These are phyloP conservation scores for Phataginus tetradactyla DNA, from an alignment of 2,797 vertebrate genomes.

Conservation along the genomic window DNA sequence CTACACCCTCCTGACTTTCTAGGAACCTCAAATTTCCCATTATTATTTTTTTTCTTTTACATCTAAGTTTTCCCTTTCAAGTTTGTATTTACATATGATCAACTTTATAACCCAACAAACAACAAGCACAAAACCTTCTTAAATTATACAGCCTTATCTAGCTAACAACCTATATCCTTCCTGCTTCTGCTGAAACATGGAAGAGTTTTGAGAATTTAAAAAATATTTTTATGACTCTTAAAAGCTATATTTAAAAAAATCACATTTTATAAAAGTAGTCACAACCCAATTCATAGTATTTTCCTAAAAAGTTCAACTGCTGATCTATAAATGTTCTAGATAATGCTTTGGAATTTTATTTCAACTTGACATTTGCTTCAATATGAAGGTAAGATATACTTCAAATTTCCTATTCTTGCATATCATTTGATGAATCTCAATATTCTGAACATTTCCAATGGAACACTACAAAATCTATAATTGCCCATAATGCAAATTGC, in stretches of 20 bases:
- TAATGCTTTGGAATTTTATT: neutral
- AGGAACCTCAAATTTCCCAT: neutral
- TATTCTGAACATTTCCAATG: neutral
- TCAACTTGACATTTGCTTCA: neutral
- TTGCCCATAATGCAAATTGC: neutral
- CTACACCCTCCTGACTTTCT: neutral
- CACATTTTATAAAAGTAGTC: neutral
- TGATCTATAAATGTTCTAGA: neutral
- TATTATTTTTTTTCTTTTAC: neutral
- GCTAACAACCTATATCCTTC: neutral
- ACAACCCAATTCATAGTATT: neutral
- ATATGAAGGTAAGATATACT: neutral
- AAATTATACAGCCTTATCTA: neutral
- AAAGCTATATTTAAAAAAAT: neutral
- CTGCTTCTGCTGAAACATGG: neutral
- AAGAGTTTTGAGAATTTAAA: neutral
- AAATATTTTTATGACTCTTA: neutral
- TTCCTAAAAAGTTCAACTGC: neutral
- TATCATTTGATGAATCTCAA: neutral
- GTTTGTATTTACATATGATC: neutral
- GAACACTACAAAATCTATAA: neutral
- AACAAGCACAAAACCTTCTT: neutral
- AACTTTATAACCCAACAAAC: neutral
- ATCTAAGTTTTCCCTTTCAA: neutral
- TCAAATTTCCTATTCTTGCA: neutral